Conservation (phyloP, 2,797 vertebrate genomes). For the Halcyon leucocephala region DNA sequence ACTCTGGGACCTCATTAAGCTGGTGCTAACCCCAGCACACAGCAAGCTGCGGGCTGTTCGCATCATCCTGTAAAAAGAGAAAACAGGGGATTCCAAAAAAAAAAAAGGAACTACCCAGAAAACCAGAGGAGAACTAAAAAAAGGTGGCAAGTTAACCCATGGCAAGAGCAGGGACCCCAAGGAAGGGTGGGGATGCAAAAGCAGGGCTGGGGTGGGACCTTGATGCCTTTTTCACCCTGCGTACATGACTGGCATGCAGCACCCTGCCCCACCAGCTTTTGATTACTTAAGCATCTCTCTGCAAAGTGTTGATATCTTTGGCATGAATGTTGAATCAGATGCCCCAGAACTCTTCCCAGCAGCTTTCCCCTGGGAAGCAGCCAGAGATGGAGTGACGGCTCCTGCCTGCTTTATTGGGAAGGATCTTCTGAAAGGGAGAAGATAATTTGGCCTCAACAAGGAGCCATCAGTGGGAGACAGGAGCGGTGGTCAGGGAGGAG, state of each 20-base stretch:
- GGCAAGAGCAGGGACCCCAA: fast-evolving
- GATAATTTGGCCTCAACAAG: not conserved
- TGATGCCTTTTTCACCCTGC: not conserved
- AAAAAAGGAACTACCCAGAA: too few relatives aligned
- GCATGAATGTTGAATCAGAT: conserved; percentile 67
- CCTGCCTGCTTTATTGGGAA: not conserved
- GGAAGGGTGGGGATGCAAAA: not conserved
- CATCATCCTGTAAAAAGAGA: not conserved
- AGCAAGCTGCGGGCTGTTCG: not conserved
- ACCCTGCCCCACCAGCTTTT: not conserved
- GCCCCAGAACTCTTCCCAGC: not conserved
- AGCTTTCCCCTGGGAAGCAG: conserved; percentile 28
- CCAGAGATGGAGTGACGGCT: not conserved
- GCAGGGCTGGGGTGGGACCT: not conserved
- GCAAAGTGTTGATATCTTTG: conserved; percentile 59
- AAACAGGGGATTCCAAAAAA: too few relatives aligned
- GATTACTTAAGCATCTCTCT: conserved; percentile 62
- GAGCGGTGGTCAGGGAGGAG: not conserved
- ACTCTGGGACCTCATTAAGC: too few relatives aligned
- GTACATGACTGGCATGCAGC: not conserved
- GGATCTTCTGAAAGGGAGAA: not conserved
- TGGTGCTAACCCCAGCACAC: fast-evolving
- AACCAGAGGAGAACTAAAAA: not conserved
- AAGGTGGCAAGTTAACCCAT: fast-evolving
- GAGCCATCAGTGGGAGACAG: not conserved